These are phyloP conservation scores for Toxostoma redivivum DNA, from an alignment of 2,113 vertebrate genomes.

Conservation along the genomic window DNA sequence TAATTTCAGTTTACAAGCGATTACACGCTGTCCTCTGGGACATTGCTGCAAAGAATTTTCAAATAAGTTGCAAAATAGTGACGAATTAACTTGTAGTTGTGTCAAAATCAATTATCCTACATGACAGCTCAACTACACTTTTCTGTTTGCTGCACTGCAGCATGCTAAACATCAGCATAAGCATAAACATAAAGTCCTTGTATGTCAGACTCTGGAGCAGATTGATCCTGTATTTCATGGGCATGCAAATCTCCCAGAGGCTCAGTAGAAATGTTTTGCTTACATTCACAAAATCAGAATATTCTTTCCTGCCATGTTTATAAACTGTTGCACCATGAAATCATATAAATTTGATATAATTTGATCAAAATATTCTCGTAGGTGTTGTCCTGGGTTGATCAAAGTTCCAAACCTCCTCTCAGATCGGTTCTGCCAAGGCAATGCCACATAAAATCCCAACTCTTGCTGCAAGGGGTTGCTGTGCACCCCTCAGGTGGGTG, in stretches of 20 bases:
- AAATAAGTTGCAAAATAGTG: slow-evolving; percentile 91
- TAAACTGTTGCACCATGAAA: not conserved
- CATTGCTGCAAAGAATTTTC: slow-evolving; percentile 79
- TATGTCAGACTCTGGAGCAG: slow-evolving; percentile 32
- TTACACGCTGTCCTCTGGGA: slow-evolving; percentile 88
- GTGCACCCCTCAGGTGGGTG: fast-evolving
- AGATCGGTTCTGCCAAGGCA: not conserved
- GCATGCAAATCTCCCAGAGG: not conserved
- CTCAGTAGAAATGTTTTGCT: not conserved
- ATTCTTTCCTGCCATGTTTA: not conserved
- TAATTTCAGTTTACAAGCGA: slow-evolving; percentile 91
- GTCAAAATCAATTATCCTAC: slow-evolving; percentile 94
- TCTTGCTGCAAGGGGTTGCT: not conserved
- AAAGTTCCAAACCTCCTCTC: not conserved
- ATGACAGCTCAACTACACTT: slow-evolving; percentile 85
- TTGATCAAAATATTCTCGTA: not conserved
- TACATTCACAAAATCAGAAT: not conserved
- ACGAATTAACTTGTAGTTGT: slow-evolving; percentile 92
- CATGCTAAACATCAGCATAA: slow-evolving; percentile 38
- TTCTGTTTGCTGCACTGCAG: slow-evolving; percentile 49
- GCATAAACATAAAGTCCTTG: slow-evolving; percentile 49
- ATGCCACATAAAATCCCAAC: not conserved
- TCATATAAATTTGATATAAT: not conserved
- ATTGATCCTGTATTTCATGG: slow-evolving; percentile 29
- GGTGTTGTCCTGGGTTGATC: not conserved